Evolutionary conservation across 2,888 invertebrate species (phyloP).

Genomic region (Drosophila barbarae): DNA sequence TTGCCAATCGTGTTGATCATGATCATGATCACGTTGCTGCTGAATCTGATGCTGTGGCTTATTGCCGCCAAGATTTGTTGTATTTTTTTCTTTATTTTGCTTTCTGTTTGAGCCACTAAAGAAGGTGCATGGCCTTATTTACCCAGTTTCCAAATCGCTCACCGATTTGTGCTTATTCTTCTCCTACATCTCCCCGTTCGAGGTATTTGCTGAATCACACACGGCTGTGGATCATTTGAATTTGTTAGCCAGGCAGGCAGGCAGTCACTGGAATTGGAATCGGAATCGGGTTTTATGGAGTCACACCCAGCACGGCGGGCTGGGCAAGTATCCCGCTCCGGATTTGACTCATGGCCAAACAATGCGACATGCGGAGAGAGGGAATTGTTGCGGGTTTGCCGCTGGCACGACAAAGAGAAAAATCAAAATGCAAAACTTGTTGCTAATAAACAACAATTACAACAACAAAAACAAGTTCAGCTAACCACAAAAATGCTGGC

Average conservation of each 20-base stretch:
- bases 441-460: conserved; percentile 57
- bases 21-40: conserved; percentile 23
- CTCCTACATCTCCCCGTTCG: conserved; percentile 3
- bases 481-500: conserved; percentile 53
- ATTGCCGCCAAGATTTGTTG: conserved; percentile 47
- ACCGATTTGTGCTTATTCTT: conserved; percentile 45
- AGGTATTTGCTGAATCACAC: conserved; percentile 61
- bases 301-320: conserved; percentile 49
- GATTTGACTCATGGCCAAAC: conserved; percentile 60
- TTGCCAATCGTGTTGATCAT: conserved; percentile 50
- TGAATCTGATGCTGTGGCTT: conserved; percentile 28
- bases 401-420: conserved; percentile 44
- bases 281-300: conserved; percentile 12
- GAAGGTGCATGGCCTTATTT: conserved; percentile 77
- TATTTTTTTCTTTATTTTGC: conserved; percentile 12
- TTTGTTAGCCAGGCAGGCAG: conserved; percentile 27
- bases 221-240: conserved; percentile 29
- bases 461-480: conserved; percentile 48
- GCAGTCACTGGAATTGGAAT: conserved; percentile 25
- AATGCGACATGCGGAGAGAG: conserved; percentile 43
- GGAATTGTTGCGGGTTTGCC: conserved; percentile 24
- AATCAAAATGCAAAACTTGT: conserved; percentile 72
- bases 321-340: conserved; percentile 38
- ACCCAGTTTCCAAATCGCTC: conserved; percentile 71
- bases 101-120: conserved; percentile 22